These are phyloP conservation scores for Poliocrania exsul DNA, from an alignment of 2,797 vertebrate genomes.

Conservation along the genomic window DNA sequence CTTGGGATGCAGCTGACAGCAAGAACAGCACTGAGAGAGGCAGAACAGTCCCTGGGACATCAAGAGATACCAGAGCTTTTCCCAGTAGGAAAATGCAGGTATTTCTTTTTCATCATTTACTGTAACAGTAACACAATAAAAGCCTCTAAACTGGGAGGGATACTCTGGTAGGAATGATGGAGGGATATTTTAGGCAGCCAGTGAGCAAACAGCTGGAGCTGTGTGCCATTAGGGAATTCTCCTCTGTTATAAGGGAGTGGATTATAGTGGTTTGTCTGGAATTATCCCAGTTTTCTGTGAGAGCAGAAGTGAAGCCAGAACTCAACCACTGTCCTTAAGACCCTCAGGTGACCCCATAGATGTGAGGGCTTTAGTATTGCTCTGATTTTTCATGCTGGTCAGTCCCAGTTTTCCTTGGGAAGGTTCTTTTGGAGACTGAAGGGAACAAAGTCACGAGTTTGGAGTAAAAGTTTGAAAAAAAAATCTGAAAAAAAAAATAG, in stretches of 20 bases:
- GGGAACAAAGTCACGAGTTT: not conserved
- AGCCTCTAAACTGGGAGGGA: not conserved
- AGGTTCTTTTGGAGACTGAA: not conserved
- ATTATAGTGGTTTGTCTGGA: not conserved
- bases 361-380: not conserved
- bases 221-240: not conserved
- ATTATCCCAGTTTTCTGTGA: not conserved
- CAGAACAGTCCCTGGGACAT: not conserved
- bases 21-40: not conserved
- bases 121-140: not conserved
- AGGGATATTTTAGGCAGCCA: not conserved
- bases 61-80: not conserved
- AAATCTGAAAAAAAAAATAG: not conserved
- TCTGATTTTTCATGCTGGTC: not conserved
- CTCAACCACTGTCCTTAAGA: not conserved
- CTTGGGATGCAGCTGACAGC: not conserved
- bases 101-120: not conserved
- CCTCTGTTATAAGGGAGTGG: not conserved
- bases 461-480: not conserved
- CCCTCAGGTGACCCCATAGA: not conserved
- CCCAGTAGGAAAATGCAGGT: not conserved
- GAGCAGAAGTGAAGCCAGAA: not conserved
- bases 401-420: not conserved
- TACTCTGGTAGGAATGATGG: not conserved
- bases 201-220: not conserved